Evolutionary conservation across 1,140 invertebrate species (phyloP), one percentile per base, ranked within the genome.

Genomic region (Drosophila busckii): DNA sequence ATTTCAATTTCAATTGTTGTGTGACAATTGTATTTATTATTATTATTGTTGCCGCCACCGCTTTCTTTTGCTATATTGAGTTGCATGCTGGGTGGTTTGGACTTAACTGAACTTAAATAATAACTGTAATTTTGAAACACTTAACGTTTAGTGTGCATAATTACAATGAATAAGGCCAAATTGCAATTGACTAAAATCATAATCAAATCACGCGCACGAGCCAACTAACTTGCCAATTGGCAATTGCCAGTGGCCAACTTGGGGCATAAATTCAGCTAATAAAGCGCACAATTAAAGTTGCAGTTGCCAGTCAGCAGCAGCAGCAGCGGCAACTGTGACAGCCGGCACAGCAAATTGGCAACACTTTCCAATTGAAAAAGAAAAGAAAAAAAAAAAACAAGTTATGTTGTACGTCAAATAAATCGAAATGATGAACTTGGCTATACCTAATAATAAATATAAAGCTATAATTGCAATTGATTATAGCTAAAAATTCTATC

Each of bases 321-420:
- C 45, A 23, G 13, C 32, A 5, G 37, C 32, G 7, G 4, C 40
- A 10, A 31, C 48, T 37, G 12, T 29, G 6, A 41, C 19, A 15
- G 35, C 45, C 49, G 37, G 41, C 52, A 38, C 32, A 60, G 69
- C 75, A 82, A 80, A 78, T 78, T 78, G 73, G 73, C 75, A 78
- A 78, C 73, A 78, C 73, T 78, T 78, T 82, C 73, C 68, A 78
- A 78, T 80, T 80, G 63, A 55, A 80, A n/a, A 55, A 73, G 58
- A 60, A 50, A 44, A 60, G 49, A 31, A 59, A 69, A 48, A 62
- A 22, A 26, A 4, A 22, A 10, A 35, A 38, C 37, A n/a, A 34
- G 26, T 28, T n/a, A n/a, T n/a, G n/a, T n/a, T n/a, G n/a, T n/a
- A n/a, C n/a, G 56, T 60, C 38, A 28, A 37, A 37, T 15, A 42